phyloP scores from a whole-genome alignment of 2,113 vertebrate species.

The Muntiacus reevesi region DNA sequence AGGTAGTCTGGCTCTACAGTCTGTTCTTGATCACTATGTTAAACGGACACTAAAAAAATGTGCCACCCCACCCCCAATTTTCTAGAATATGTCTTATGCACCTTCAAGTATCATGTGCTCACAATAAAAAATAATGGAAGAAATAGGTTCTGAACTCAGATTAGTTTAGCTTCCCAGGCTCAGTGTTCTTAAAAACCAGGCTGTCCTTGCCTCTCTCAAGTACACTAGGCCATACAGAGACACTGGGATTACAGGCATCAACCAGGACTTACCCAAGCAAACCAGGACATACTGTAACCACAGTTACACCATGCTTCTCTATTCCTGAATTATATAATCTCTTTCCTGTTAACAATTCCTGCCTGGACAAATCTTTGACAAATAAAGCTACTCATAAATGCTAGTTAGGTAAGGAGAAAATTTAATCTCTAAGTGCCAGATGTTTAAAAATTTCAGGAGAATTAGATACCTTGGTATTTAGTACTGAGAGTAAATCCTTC shows the following conservation, averaged over 20 bases:
- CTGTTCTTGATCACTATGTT: neutral
- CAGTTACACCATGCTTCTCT: neutral
- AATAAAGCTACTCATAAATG: neutral
- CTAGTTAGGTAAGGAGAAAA: neutral
- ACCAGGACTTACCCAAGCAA: neutral
- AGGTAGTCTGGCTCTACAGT: neutral
- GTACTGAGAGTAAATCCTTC: slow-evolving; percentile 12
- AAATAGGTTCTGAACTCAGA: neutral
- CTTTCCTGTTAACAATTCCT: neutral
- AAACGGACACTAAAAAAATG: neutral
- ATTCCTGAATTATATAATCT: neutral
- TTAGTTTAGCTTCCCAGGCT: neutral
- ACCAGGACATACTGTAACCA: neutral
- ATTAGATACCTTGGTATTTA: neutral
- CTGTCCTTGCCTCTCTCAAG: neutral
- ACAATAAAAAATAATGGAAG: neutral
- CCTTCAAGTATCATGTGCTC: neutral
- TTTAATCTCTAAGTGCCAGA: neutral
- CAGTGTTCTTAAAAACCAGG: slow-evolving; percentile 18
- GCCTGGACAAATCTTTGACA: slow-evolving; percentile 8
- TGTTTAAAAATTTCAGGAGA: slow-evolving; percentile 16
- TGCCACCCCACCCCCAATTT: neutral
- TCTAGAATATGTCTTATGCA: neutral
- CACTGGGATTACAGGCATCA: neutral
- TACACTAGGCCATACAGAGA: neutral